These are phyloP conservation scores for Meandrusa payeni DNA, from an alignment of 2,888 invertebrate genomes.

Conservation along the genomic window DNA sequence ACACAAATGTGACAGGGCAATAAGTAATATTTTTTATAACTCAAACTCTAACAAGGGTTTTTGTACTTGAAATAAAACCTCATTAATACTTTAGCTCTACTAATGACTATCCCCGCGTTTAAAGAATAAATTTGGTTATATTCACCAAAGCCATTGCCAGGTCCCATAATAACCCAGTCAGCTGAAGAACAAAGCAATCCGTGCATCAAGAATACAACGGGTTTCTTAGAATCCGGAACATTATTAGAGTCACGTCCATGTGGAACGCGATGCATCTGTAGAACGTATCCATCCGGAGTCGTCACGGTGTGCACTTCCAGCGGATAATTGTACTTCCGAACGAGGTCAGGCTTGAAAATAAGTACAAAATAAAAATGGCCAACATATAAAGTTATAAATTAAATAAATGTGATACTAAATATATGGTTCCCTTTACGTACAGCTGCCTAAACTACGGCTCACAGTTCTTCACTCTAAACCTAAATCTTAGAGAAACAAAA, in stretches of 20 bases:
- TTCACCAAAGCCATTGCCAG: constrained; percentile 83
- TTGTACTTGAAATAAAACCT: too few relatives aligned
- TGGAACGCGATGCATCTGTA: constrained; percentile 87
- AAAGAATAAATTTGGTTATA: neutral
- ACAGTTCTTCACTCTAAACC: neutral
- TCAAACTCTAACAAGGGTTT: too few relatives aligned
- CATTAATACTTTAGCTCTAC: too few relatives aligned
- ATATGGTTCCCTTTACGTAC: too few relatives aligned
- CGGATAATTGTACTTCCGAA: constrained; percentile 83
- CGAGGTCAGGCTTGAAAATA: constrained; percentile 68
- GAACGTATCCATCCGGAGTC: constrained; percentile 90
- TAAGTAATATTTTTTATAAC: too few relatives aligned
- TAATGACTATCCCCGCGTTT: too few relatives aligned
- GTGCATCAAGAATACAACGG: constrained; percentile 84
- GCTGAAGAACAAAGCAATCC: constrained; percentile 87
- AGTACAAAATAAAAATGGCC: neutral
- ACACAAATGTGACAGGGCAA: too few relatives aligned
- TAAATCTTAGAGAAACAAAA: neutral
- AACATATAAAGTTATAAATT: too few relatives aligned
- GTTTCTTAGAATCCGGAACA: constrained; percentile 63
- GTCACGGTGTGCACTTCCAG: constrained; percentile 82
- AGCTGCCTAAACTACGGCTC: too few relatives aligned
- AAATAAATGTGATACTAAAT: too few relatives aligned
- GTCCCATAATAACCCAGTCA: constrained; percentile 87
- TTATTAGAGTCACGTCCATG: constrained; percentile 69